Conservation (phyloP, 2,113 vertebrate species). For the Tetrax tetrax region DNA sequence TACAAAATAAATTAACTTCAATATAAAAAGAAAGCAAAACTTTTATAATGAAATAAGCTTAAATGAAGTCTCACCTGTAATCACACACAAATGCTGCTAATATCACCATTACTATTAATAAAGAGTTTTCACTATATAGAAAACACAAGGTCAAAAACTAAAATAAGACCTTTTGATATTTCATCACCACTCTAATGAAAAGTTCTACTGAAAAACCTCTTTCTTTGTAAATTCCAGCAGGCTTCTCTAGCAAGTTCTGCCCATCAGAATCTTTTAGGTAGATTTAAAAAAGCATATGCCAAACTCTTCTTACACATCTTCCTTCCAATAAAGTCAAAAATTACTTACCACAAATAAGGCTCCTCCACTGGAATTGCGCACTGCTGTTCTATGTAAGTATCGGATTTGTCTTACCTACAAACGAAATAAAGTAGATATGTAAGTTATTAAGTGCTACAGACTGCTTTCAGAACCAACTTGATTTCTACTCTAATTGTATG, state of each 20-base stretch:
- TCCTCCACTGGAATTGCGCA: slow-evolving; percentile 82
- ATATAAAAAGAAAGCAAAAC: neutral
- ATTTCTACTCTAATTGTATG: neutral
- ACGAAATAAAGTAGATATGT: neutral
- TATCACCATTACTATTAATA: neutral
- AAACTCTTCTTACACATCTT: neutral
- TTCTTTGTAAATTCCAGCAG: neutral
- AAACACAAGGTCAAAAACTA: neutral
- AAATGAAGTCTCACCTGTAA: neutral
- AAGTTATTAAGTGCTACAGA: too few relatives aligned
- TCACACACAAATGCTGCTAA: neutral
- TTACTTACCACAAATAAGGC: slow-evolving; percentile 91
- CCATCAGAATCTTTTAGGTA: neutral
- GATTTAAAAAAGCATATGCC: neutral
- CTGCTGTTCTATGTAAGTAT: slow-evolving; percentile 82
- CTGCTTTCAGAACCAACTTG: neutral
- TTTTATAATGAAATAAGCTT: neutral
- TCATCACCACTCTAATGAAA: neutral
- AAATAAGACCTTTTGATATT: neutral
- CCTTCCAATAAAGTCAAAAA: neutral
- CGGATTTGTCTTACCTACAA: slow-evolving; percentile 83
- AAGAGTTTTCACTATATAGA: neutral
- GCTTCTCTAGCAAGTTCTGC: neutral
- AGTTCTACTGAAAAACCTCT: neutral
- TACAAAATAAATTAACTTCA: neutral